Evolutionary conservation across 2,888 invertebrate species (phyloP), one percentile per base, ranked within the genome.

Genomic region (Gymnocheta viridis): DNA sequence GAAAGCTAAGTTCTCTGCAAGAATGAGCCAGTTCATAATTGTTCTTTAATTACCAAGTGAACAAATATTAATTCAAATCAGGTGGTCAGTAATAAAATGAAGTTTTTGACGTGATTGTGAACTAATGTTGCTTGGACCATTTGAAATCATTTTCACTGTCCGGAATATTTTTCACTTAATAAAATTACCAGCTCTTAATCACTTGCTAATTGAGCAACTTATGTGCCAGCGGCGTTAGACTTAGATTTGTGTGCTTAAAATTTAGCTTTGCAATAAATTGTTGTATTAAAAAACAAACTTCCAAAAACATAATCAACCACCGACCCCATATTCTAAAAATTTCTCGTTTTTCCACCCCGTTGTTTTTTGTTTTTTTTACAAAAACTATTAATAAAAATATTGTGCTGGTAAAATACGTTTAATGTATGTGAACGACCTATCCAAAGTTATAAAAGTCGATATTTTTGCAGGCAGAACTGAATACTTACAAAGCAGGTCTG

Each of bases 331-430:
- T 79, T 54, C 14, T 7, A 19, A 56, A 72, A 56, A 35, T 7
- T 49, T 60, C 2, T 12, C 6, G 4, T 38, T 51, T 60, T 62
- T 51, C 66, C 73, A 73, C 66, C 73, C 58, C 14, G 7, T 38
- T n/a, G n/a, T 41, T 44, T 38, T 60, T 56, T 32, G 0, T 56
- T 58, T 17, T 9, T 7, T 32, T 38, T n/a, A 19, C 2, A 22
- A 22, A 74, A 47, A 47, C 19, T 14, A 49, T 56, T 38, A 77
- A 56, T 64, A 60, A 32, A 67, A 81, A 60, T 73, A 67, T 69
- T 54, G 17, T 56, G 54, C 74, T 81, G 81, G 69, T 81, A 62
- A 69, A 56, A 41, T 81, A 35, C 29, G 47, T 56, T 82, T 22
- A 64, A 17, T 47, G 49, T 9, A 62, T 22, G 22, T 35, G 19